phyloP scores from a whole-genome alignment of 2,888 invertebrate species.

The Lacanobia oleracea region DNA sequence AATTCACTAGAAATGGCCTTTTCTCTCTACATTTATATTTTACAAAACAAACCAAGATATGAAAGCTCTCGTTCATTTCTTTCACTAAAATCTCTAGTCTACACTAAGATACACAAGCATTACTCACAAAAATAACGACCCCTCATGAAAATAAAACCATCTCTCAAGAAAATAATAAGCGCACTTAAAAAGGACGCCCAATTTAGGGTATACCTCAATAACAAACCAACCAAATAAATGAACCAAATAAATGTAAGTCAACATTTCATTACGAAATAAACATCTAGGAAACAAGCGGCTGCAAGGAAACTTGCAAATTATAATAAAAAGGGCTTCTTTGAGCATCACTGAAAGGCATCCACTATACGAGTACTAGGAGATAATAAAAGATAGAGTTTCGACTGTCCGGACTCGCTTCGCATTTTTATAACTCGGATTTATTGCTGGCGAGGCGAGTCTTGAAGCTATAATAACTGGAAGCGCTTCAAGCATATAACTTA shows the following conservation, averaged over 20 bases:
- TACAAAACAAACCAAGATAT: neutral
- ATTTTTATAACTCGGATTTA: conserved; percentile 77
- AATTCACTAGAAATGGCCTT: too few species aligned
- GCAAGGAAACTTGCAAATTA: conserved; percentile 61
- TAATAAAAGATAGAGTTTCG: conserved; percentile 72
- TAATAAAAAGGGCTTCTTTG: conserved; percentile 66
- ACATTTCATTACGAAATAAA: conserved; percentile 58
- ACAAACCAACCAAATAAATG: conserved; percentile 45
- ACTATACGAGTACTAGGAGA: conserved; percentile 63
- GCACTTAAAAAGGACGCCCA: conserved; percentile 25
- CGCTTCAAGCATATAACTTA: conserved; percentile 41
- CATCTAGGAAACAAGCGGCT: conserved; percentile 51
- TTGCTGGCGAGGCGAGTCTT: conserved; percentile 72
- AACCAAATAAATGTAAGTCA: conserved; percentile 40
- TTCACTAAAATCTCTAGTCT: neutral
- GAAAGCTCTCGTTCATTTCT: neutral
- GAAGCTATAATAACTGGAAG: conserved; percentile 60
- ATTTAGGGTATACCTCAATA: conserved; percentile 30
- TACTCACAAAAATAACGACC: conserved; percentile 20
- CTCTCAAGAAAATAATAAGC: conserved; percentile 36
- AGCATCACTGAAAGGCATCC: conserved; percentile 54
- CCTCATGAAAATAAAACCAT: too few species aligned
- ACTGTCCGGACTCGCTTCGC: conserved; percentile 67
- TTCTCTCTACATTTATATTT: too few species aligned
- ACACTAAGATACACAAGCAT: conserved; percentile 1